A percentile compares a stretch with the other conserved stretches of the same genome.
phyloP scores from a whole-genome alignment of 2,113 vertebrate species.

The Helogale parvula region DNA sequence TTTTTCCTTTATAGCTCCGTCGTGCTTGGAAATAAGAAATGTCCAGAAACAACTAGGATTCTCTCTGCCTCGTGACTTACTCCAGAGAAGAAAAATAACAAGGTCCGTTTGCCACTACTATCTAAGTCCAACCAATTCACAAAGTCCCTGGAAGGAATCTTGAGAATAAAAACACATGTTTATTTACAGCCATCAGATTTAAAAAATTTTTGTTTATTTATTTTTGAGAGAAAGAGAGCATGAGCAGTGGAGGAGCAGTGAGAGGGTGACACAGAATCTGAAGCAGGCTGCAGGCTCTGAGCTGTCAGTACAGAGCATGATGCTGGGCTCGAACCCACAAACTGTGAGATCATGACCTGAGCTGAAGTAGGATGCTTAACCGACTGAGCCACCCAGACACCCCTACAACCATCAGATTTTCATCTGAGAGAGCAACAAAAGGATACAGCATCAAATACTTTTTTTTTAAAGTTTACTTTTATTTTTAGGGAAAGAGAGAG shows the following conservation, averaged over 20 bases:
- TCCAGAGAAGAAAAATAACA: constrained; percentile 23
- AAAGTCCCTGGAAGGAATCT: background rate
- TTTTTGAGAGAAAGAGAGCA: too few species aligned
- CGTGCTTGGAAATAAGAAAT: background rate
- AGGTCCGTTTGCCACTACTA: background rate
- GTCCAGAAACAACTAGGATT: background rate
- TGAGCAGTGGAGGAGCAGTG: too few species aligned
- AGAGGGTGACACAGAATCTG: too few species aligned
- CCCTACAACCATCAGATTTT: background rate
- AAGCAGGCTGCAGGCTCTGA: too few species aligned
- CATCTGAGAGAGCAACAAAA: background rate
- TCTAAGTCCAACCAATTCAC: background rate
- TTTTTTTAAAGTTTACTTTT: too few species aligned
- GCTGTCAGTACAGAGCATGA: too few species aligned
- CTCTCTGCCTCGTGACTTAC: constrained; percentile 11
- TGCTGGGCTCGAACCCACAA: too few species aligned
- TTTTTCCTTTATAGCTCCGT: background rate
- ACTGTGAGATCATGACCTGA: too few species aligned
- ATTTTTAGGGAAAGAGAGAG: too few species aligned
- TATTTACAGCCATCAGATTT: background rate
- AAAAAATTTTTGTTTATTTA: too few species aligned
- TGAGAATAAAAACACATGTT: background rate
- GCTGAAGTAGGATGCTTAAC: too few species aligned
- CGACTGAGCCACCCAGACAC: background rate
- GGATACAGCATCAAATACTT: background rate